A percentile compares a stretch with the other conserved stretches of the same genome.
phyloP scores from a whole-genome alignment of 2,888 invertebrate genomes.

The Oscheius sp. region DNA sequence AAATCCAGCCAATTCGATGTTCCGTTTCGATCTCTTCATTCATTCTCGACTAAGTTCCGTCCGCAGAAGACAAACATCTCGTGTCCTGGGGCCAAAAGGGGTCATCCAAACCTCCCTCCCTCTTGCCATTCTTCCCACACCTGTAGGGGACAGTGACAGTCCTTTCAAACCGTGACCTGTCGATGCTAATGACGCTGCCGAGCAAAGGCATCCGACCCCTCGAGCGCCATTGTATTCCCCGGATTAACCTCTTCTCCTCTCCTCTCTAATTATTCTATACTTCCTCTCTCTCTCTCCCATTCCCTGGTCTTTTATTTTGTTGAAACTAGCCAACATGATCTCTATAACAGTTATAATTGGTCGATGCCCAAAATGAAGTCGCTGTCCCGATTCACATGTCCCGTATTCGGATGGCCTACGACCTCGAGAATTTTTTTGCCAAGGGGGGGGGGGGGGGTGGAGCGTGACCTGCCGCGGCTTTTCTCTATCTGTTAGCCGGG shows the following conservation, averaged over 20 bases:
- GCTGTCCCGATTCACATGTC: background rate
- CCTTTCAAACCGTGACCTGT: constrained; percentile 19
- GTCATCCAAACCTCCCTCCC: constrained; percentile 5
- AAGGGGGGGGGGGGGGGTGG: background rate
- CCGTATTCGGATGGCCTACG: background rate
- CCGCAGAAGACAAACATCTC: constrained; percentile 21
- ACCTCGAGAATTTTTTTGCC: constrained; percentile 8
- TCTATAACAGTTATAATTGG: no score
- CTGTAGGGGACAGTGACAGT: constrained; percentile 3
- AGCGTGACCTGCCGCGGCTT: background rate
- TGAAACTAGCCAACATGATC: background rate
- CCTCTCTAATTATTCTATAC: background rate
- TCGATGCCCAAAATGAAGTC: background rate
- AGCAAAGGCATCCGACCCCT: constrained; percentile 29
- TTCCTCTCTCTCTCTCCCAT: background rate
- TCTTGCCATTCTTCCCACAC: constrained; percentile 9
- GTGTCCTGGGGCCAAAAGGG: constrained; percentile 16
- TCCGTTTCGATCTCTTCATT: background rate
- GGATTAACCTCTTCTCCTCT: constrained; percentile 18
- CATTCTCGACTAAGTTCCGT: constrained; percentile 6
- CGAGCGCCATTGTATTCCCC: constrained; percentile 16
- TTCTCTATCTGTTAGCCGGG: background rate
- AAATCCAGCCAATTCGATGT: background rate
- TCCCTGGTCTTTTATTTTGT: background rate
- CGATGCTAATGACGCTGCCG: constrained; percentile 23